Evolutionary conservation across 2,888 invertebrate genomes (phyloP), one percentile per base, ranked within the genome.

Genomic region (Orthonychiurus folsomi): DNA sequence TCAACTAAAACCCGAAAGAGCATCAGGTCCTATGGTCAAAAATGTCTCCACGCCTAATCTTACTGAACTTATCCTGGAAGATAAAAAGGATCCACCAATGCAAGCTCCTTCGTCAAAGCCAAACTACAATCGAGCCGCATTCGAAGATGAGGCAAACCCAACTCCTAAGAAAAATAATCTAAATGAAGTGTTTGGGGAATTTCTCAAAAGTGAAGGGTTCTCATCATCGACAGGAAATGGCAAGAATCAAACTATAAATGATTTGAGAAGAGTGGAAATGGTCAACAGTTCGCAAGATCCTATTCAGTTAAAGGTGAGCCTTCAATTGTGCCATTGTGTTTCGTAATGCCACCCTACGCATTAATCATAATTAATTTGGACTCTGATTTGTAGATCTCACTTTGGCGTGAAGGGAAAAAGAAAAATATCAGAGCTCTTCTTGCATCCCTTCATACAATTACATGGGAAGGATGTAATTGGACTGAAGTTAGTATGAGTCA

Each of bases 391-490:
- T 15, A 37, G 37, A 37, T 37, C 37, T 37, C 37, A 37, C 37
- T 37, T 37, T 37, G 37, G 37, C 37, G 37, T 37, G 90, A 94
- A 75, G 97, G 97, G 9, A 48, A 99, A 97, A 79, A 93, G 75
- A 87, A 88, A 62, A 99, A 99, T 78, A 92, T 99, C 70, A 84
- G 99, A 63, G 96, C 97, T 0, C 79, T 99, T 25, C 79, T 99
- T 26, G 94, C 96, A 75, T 93, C 96, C 0, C 82, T 99, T 76
- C 93, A 96, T 76, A 87, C 88, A 1, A 88, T 97, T 56, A 80
- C 95, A 61, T 97, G 96, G 96, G 87, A 85, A 56, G 94, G 89
- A 58, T 89, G 88, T 27, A 88, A 91, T 73, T 99, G 97, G 97
- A 83, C 85, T 67, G 88, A 89, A 73, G 88, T 89, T 74, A 91